Conservation (phyloP, 2,888 invertebrate species). For the Diplolepis rosae region DNA sequence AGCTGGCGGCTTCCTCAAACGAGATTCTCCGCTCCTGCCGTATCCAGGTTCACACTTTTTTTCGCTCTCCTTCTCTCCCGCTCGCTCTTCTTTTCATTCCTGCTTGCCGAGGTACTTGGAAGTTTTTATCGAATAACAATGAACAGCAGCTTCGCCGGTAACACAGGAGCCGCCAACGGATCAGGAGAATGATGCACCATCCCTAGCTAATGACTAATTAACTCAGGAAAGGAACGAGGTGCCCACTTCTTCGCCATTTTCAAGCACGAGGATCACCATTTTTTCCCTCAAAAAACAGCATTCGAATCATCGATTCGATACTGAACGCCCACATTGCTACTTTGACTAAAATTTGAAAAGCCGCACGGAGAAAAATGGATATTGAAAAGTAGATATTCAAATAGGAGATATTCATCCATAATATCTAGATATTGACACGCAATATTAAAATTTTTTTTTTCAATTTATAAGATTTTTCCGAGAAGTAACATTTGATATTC, state of each 20-base stretch:
- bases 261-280: conserved; percentile 49
- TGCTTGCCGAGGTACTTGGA: conserved; percentile 45
- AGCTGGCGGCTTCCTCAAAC: conserved; percentile 72
- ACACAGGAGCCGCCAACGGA: conserved; percentile 57
- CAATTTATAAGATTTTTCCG: no score
- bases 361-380: no score
- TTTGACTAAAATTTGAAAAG: background rate
- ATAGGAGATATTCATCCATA: no score
- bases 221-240: conserved; percentile 47
- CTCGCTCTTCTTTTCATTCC: conserved; percentile 44
- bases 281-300: conserved; percentile 25
- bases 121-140: conserved; percentile 64
- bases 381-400: no score
- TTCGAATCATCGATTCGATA: background rate
- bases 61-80: conserved; percentile 45
- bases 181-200: conserved; percentile 57
- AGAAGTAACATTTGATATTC: no score
- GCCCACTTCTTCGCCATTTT: conserved; percentile 44
- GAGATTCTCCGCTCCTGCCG: conserved; percentile 54
- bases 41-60: conserved; percentile 49
- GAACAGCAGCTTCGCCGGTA: conserved; percentile 51
- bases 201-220: conserved; percentile 64
- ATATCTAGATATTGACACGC: no score
- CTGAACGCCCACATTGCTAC: background rate
- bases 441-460: no score